These are phyloP conservation scores for Pseudomyrmex gracilis DNA, from an alignment of 1,140 invertebrate genomes.

Conservation along the genomic window DNA sequence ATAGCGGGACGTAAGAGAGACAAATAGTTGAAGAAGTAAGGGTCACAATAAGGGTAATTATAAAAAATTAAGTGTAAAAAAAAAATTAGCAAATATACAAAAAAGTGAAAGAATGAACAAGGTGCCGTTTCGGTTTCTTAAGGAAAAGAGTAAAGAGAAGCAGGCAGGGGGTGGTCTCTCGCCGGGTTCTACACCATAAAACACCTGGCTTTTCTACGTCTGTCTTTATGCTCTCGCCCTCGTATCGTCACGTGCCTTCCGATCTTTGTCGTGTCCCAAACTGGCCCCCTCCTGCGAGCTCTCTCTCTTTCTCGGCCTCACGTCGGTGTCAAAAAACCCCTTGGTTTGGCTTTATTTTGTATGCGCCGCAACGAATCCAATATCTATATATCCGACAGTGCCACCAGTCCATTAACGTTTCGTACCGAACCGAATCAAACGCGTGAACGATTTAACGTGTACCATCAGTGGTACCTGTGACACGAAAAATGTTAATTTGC, in stretches of 20 bases:
- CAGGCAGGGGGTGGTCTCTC: conserved; percentile 38
- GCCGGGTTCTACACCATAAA: conserved; percentile 35
- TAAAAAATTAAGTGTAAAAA: not conserved
- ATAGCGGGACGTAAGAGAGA: no score
- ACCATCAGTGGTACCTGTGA: no score
- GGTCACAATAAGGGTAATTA: not conserved
- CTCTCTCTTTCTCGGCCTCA: not conserved
- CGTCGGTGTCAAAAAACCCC: no score
- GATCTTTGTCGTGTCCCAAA: conserved; percentile 55
- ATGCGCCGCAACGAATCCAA: no score
- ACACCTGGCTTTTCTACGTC: conserved; percentile 55
- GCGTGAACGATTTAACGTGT: no score
- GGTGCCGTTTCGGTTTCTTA: conserved; percentile 8
- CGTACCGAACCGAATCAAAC: no score
- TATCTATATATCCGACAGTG: no score
- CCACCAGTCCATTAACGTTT: no score
- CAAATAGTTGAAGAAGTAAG: not conserved
- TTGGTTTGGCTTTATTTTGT: no score
- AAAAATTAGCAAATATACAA: conserved; percentile 13
- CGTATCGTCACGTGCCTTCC: conserved; percentile 50
- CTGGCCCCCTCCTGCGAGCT: conserved; percentile 33
- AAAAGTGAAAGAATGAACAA: not conserved
- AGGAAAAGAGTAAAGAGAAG: conserved; percentile 35
- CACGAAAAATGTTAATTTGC: no score
- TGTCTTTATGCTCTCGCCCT: conserved; percentile 43